phyloP scores from a whole-genome alignment of 2,888 invertebrate species.

The Tricholauxania praeusta region DNA sequence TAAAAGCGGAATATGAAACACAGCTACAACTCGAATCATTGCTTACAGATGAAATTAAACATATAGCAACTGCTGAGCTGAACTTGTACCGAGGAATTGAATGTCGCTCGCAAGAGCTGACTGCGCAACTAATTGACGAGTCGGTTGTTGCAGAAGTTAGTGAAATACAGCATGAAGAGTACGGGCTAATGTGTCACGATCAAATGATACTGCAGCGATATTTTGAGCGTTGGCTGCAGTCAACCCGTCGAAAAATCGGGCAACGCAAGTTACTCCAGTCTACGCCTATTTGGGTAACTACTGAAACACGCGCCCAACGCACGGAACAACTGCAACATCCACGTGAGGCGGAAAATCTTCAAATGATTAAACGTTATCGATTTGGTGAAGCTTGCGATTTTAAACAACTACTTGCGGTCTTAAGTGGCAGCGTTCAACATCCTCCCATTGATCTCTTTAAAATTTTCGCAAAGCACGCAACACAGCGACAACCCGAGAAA shows the following conservation, averaged over 20 bases:
- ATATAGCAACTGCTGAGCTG: slow-evolving; percentile 42
- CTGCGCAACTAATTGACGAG: slow-evolving; percentile 42
- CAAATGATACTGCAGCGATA: slow-evolving; percentile 64
- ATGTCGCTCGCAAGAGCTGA: slow-evolving; percentile 24
- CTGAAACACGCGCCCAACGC: slow-evolving; percentile 51
- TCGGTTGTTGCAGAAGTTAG: slow-evolving; percentile 47
- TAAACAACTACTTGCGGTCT: slow-evolving; percentile 48
- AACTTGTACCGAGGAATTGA: slow-evolving; percentile 23
- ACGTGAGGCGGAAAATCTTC: slow-evolving; percentile 68
- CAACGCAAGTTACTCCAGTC: slow-evolving; percentile 71
- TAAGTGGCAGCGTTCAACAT: slow-evolving; percentile 37
- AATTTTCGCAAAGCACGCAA: slow-evolving; percentile 47
- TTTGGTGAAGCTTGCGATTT: slow-evolving; percentile 64
- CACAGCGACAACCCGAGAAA: slow-evolving; percentile 41
- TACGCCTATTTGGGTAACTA: slow-evolving; percentile 72
- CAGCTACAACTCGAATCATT: slow-evolving; percentile 24
- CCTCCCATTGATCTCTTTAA: slow-evolving; percentile 56
- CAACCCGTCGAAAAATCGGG: slow-evolving; percentile 64
- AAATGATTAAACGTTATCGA: slow-evolving; percentile 69
- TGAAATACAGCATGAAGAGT: slow-evolving; percentile 57
- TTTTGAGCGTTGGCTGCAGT: slow-evolving; percentile 69
- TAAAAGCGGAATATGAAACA: slow-evolving; percentile 30
- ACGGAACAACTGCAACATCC: slow-evolving; percentile 66
- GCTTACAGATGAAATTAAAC: slow-evolving; percentile 35
- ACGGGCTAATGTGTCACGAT: slow-evolving; percentile 59